Conservation (phyloP, 2,888 invertebrate genomes). For the Philonicus albiceps region DNA sequence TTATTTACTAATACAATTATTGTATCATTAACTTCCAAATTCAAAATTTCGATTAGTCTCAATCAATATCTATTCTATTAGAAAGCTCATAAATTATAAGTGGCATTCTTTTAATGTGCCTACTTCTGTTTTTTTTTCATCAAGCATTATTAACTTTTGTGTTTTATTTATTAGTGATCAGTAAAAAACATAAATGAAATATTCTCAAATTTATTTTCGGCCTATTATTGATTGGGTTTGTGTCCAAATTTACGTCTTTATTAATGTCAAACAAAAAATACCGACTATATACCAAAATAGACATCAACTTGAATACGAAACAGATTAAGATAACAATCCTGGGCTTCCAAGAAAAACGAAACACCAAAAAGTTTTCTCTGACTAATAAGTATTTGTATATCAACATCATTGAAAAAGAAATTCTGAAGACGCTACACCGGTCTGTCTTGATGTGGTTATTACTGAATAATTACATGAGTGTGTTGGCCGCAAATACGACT, state of each 20-base stretch:
- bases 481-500: neutral
- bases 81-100: neutral
- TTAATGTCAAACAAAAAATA: neutral
- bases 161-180: neutral
- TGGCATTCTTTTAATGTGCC: neutral
- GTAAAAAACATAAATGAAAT: neutral
- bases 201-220: neutral
- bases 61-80: neutral
- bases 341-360: neutral
- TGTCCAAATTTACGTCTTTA: neutral
- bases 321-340: neutral
- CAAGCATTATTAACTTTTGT: neutral
- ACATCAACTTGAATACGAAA: neutral
- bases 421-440: neutral
- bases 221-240: neutral
- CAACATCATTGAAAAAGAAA: neutral
- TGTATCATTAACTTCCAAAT: neutral
- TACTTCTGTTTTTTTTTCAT: neutral
- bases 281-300: neutral
- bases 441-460: neutral
- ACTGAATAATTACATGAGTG: neutral
- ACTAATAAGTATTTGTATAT: neutral
- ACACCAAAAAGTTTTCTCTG: neutral
- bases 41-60: neutral
- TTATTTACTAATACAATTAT: neutral